Conservation (phyloP, 2,797 vertebrate species). For the Pangasius macronema region DNA sequence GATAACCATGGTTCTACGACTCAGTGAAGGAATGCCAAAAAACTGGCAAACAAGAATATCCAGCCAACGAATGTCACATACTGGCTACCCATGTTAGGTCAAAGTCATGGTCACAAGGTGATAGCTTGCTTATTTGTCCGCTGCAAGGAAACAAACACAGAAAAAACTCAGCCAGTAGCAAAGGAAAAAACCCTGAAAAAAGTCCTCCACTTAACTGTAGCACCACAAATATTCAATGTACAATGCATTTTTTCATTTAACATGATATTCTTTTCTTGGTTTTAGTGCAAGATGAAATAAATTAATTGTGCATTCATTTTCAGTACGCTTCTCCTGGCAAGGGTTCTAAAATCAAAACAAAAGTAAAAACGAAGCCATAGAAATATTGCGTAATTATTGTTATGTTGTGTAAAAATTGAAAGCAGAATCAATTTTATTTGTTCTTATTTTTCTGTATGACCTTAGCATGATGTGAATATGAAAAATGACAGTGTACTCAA, state of each 20-base stretch:
- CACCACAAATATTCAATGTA: background rate
- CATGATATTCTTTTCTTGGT: no score
- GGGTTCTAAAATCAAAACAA: background rate
- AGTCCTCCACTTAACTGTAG: background rate
- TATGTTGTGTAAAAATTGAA: no score
- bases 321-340: background rate
- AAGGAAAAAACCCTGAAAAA: background rate
- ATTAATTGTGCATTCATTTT: background rate
- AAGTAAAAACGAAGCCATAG: background rate
- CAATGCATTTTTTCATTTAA: background rate
- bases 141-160: background rate
- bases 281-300: background rate
- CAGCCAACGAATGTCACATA: background rate
- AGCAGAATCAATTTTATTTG: no score
- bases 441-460: background rate
- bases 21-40: background rate
- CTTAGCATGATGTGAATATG: background rate
- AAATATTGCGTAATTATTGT: background rate
- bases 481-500: background rate
- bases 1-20: background rate
- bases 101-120: background rate
- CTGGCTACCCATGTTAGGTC: background rate
- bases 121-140: background rate
- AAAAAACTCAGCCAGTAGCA: background rate
- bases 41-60: background rate